Evolutionary conservation across 1,140 invertebrate genomes (phyloP).

Genomic region (Drosophila pallidifrons): DNA sequence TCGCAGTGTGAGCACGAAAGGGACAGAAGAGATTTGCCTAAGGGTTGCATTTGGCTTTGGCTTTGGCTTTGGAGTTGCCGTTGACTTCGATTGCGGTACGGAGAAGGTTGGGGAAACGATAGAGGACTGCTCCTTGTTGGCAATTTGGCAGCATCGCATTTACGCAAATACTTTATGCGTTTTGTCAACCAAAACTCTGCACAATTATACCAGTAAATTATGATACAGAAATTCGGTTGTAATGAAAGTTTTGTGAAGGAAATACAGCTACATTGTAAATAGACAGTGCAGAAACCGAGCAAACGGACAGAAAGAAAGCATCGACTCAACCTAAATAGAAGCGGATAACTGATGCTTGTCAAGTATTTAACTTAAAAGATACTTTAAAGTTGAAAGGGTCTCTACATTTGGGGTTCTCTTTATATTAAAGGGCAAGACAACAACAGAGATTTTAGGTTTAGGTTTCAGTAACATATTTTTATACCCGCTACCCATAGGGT

Average conservation of each 20-base stretch:
- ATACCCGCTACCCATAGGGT: no score
- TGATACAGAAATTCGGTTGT: slow-evolving; percentile 15
- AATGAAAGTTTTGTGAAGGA: not conserved
- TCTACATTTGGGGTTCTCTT: no score
- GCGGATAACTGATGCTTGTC: no score
- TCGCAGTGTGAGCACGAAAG: slow-evolving; percentile 31
- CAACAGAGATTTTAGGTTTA: no score
- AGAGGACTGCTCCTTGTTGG: slow-evolving; percentile 17
- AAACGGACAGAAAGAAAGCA: not conserved
- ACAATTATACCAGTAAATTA: slow-evolving; percentile 39
- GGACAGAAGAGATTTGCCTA: slow-evolving; percentile 40
- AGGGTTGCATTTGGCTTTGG: slow-evolving; percentile 45
- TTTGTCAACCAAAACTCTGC: slow-evolving; percentile 29
- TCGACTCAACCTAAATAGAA: not conserved
- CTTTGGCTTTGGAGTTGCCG: slow-evolving; percentile 31
- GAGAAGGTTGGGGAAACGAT: not conserved
- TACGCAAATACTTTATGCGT: slow-evolving; percentile 24
- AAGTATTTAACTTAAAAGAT: no score
- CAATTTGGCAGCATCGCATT: slow-evolving; percentile 31
- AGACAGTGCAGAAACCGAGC: not conserved
- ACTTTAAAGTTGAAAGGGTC: no score
- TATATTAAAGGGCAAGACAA: no score
- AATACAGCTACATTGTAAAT: not conserved
- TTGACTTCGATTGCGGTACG: slow-evolving; percentile 4
- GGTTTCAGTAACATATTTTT: no score